Conservation (phyloP, 2,888 invertebrate species). For the Bembecia ichneumoniformis region DNA sequence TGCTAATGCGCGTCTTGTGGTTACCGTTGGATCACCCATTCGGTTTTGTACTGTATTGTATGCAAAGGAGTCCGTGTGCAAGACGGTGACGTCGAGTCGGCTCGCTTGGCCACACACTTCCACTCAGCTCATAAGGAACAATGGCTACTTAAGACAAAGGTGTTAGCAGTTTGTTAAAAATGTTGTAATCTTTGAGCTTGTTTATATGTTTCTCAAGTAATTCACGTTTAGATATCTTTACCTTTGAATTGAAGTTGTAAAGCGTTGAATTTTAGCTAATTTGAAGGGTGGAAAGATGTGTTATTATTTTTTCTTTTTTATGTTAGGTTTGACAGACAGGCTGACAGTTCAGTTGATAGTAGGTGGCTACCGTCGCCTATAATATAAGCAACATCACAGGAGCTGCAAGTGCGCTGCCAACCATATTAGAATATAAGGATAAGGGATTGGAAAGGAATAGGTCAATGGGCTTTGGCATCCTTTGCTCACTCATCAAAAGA, state of each 20-base stretch:
- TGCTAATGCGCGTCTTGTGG: not conserved
- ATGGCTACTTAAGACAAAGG: conserved; percentile 28
- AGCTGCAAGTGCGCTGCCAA: not conserved
- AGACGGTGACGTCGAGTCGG: conserved; percentile 9
- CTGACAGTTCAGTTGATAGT: no score
- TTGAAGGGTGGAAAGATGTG: no score
- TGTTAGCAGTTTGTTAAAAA: conserved; percentile 1
- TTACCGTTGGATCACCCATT: conserved; percentile 20
- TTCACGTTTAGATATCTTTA: no score
- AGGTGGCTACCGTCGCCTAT: not conserved
- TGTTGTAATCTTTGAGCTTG: not conserved
- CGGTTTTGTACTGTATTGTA: conserved; percentile 22
- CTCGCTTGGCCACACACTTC: conserved; percentile 1
- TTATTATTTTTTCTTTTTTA: no score
- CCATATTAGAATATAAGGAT: no score
- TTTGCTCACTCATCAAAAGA: no score
- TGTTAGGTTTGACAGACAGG: no score
- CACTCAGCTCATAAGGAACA: conserved; percentile 22
- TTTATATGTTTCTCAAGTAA: not conserved
- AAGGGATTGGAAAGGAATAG: no score
- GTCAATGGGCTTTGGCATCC: no score
- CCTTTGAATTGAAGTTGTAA: no score
- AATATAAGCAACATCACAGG: not conserved
- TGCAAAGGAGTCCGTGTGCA: conserved; percentile 18
- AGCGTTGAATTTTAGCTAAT: no score